Base-by-base conservation (phyloP, 2,888 invertebrate species). In the Dromius quadrimaculatus region DNA sequence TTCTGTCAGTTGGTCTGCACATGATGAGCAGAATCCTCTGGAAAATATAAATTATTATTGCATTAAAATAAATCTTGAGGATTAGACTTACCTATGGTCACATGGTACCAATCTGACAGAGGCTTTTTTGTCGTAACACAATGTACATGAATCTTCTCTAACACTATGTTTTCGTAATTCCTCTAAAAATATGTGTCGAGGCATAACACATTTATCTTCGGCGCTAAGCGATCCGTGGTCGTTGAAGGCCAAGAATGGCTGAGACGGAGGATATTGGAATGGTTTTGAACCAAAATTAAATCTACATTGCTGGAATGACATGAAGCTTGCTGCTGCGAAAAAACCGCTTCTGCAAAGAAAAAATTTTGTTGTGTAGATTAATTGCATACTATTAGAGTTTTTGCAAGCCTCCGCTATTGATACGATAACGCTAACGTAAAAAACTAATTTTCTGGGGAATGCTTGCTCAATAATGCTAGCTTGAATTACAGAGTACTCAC, bases 261-360 rank as follows among this genome's bases (percentile, higher is more conserved):
- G 87, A 2, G 81, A 81, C 0, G 96, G 95, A 41, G 94, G 91
- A 85, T 85, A 90, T 75, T 84, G 85, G 83, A 96, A 97, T 0
- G 92, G 89, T 73, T 88, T 86, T 72, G 89, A 85, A 64, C 97
- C 97, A 83, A 97, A 97, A 84, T 97, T 97, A 83, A 97, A 97
- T 57, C 90, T 87, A 83, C 95, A 95, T 79, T 96, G 96, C 81
- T 97, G 97, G 85, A 95, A 97, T 73, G 95, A 94, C 96, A 96
- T 97, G 82, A 97, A 96, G 81, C 95, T 96, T 1, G 96, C 97
- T 1, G 95, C 97, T 5, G 97, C 95, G 83, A 94, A 97, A 83
- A 94, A 96, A 23, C 96, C 96, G 75, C 88, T 87, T 75, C 93
- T 94, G 81, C 34, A 82, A 82, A 73, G 72, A 64, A 41, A 73